Percentiles rank a stretch among this genome's conserved stretches.
These are phyloP conservation scores for Macrotis lagotis DNA, from an alignment of 2,113 vertebrate genomes.

Conservation along the genomic window DNA sequence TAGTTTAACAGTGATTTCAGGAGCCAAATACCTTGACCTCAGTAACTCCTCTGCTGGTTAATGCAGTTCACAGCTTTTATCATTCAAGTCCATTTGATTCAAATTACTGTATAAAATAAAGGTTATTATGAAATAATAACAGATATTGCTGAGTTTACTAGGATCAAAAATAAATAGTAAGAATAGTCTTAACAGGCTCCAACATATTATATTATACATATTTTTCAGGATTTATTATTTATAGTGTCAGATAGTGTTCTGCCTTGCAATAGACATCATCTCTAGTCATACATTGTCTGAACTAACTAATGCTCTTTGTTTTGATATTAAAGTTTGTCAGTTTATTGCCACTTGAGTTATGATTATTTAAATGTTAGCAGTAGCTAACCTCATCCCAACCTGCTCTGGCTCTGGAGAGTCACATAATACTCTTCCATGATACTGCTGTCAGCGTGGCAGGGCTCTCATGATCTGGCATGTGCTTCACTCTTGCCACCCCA, in stretches of 20 bases:
- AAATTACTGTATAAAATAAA: background rate
- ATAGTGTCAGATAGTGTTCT: background rate
- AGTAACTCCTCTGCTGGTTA: background rate
- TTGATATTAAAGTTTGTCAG: background rate
- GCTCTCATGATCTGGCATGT: conserved; percentile 30
- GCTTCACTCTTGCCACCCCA: conserved; percentile 52
- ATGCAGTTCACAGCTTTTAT: background rate
- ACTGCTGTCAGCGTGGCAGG: background rate
- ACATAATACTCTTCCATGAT: background rate
- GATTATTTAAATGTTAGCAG: background rate
- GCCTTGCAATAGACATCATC: background rate
- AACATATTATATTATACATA: too few relatives aligned
- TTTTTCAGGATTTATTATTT: background rate
- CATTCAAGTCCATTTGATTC: background rate
- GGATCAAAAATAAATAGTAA: background rate
- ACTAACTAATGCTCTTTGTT: background rate
- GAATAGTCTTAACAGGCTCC: background rate
- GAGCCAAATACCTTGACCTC: background rate
- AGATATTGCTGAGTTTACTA: background rate
- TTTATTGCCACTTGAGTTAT: background rate
- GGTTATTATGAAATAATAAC: background rate
- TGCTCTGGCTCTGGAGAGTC: conserved; percentile 21
- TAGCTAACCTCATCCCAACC: background rate
- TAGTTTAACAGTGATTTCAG: background rate
- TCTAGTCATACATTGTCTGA: background rate